Evolutionary conservation across 1,140 invertebrate species (phyloP).

Genomic region (Megalonaias nervosa): DNA sequence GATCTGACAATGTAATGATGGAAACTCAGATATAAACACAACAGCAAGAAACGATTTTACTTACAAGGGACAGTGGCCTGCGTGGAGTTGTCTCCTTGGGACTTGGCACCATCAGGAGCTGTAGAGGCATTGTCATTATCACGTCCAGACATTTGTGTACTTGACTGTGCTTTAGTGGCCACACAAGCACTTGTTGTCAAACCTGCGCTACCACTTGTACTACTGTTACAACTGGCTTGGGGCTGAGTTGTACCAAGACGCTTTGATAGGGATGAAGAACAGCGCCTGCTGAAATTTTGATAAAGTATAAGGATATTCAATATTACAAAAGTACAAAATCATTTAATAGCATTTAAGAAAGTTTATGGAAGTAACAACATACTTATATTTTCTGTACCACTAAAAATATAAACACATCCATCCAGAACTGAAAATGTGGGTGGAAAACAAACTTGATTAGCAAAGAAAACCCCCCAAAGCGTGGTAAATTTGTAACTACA

Average conservation of each 20-base stretch:
- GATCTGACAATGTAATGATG: too few relatives aligned
- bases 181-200: constrained; percentile 14
- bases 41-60: neutral
- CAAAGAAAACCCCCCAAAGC: neutral
- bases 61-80: constrained; percentile 24
- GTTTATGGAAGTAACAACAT: neutral
- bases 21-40: too few relatives aligned
- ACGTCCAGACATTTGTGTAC: constrained; percentile 44
- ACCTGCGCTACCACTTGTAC: neutral
- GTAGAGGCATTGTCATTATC: constrained; percentile 8
- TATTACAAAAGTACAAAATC: neutral
- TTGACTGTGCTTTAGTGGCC: constrained; percentile 39
- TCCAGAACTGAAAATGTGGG: neutral
- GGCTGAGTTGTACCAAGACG: constrained; percentile 43
- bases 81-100: neutral
- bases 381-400: neutral
- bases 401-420: neutral
- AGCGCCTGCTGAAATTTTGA: constrained; percentile 73
- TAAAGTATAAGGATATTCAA: neutral
- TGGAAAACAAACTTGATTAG: neutral
- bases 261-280: constrained; percentile 76
- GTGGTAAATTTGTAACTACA: too few relatives aligned
- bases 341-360: neutral
- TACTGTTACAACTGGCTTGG: constrained; percentile 23
- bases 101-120: constrained; percentile 31